Evolutionary conservation across 2,888 invertebrate genomes (phyloP).

Genomic region (Thumatha senex): DNA sequence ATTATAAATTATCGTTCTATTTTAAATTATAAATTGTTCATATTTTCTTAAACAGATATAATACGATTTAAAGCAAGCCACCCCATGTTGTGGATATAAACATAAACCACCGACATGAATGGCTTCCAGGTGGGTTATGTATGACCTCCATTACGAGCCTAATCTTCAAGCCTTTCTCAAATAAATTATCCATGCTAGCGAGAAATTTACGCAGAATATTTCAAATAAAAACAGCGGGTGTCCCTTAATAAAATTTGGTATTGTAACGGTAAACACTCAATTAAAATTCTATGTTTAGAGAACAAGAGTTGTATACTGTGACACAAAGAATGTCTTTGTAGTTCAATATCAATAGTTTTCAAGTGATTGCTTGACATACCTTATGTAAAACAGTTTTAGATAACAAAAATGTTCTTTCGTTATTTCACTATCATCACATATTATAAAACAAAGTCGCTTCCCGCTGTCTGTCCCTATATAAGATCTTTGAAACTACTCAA

Average conservation of each 20-base stretch:
- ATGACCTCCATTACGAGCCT: slow-evolving; percentile 68
- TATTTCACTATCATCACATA: too few relatives aligned
- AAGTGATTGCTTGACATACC: too few relatives aligned
- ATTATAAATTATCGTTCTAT: too few relatives aligned
- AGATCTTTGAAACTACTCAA: too few relatives aligned
- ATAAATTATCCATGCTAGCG: slow-evolving; percentile 63
- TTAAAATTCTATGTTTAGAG: neutral
- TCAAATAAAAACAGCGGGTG: slow-evolving; percentile 49
- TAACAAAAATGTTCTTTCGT: too few relatives aligned
- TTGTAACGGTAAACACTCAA: neutral
- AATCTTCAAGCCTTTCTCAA: slow-evolving; percentile 71
- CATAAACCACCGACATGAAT: slow-evolving; percentile 30
- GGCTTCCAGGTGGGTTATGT: slow-evolving; percentile 56
- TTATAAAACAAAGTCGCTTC: too few relatives aligned
- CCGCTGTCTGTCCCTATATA: too few relatives aligned
- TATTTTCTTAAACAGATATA: neutral
- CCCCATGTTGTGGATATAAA: slow-evolving; percentile 30
- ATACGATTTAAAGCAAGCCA: slow-evolving; percentile 20
- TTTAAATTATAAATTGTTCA: neutral
- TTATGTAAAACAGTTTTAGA: too few relatives aligned
- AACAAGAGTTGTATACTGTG: neutral
- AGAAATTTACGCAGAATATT: slow-evolving; percentile 53
- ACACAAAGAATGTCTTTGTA: neutral
- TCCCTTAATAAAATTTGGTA: slow-evolving; percentile 26
- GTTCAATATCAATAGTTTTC: too few relatives aligned